phyloP scores from a whole-genome alignment of 2,797 vertebrate species.

The Streptopelia turtur region DNA sequence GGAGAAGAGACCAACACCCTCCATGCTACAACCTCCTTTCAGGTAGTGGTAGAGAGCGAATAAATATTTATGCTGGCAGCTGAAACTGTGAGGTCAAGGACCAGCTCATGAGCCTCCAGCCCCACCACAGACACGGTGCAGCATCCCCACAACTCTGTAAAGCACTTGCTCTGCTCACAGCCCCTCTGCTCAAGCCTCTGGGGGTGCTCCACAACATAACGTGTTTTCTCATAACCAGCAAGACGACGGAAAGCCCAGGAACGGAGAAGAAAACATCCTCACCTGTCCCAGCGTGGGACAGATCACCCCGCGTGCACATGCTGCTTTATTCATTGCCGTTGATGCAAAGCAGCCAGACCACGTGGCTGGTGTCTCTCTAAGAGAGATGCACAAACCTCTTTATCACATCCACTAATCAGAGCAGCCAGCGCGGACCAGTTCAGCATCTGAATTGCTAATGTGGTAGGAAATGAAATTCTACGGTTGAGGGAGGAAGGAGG shows the following conservation, averaged over 20 bases:
- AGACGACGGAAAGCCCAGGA: neutral
- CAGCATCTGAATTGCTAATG: slow-evolving; percentile 51
- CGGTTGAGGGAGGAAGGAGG: neutral
- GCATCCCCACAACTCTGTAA: neutral
- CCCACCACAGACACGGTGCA: fast-evolving
- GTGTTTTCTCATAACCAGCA: neutral
- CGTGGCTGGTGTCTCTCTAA: neutral
- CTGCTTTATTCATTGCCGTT: neutral
- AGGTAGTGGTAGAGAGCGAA: too few relatives aligned
- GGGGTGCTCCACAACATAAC: neutral
- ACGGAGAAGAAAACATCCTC: neutral
- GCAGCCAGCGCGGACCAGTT: slow-evolving; percentile 23
- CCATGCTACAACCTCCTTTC: too few relatives aligned
- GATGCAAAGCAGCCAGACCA: neutral
- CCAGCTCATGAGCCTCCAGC: neutral
- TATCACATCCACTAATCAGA: slow-evolving; percentile 52
- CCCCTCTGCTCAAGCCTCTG: neutral
- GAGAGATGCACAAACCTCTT: neutral
- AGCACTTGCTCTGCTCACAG: neutral
- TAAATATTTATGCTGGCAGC: too few relatives aligned
- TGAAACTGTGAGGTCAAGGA: neutral
- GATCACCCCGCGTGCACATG: fast-evolving
- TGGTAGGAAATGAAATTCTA: neutral
- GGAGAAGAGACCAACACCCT: too few relatives aligned
- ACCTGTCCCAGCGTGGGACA: neutral